These are phyloP conservation scores for Aphelocoma californica DNA, from an alignment of 2,797 vertebrate genomes.

Conservation along the genomic window DNA sequence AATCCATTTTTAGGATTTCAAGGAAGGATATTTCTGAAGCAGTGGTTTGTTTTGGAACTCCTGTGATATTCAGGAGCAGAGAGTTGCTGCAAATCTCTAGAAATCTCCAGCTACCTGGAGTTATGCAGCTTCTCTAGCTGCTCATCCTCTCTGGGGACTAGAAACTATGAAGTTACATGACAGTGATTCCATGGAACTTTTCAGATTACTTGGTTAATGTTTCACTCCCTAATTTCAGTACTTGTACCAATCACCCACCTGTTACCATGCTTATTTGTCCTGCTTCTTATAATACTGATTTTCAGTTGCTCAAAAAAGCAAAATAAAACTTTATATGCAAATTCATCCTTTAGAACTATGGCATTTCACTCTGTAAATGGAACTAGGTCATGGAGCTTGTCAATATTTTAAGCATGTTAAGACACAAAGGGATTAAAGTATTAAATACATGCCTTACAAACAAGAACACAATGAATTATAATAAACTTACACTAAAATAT, in stretches of 20 bases:
- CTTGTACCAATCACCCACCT: background rate
- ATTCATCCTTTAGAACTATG: background rate
- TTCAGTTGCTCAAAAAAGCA: background rate
- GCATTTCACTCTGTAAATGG: background rate
- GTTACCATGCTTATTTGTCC: background rate
- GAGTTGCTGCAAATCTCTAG: background rate
- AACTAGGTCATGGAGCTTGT: slow-evolving; percentile 27
- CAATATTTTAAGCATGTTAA: slow-evolving; percentile 47
- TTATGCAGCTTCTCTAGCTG: background rate
- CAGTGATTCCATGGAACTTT: background rate
- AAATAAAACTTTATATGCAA: background rate
- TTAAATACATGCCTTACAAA: slow-evolving; percentile 11
- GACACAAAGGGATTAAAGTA: background rate
- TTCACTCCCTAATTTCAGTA: background rate
- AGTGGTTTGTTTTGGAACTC: background rate
- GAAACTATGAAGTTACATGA: background rate
- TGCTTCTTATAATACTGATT: background rate
- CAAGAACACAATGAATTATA: background rate
- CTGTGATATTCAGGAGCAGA: background rate
- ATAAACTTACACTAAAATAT: background rate
- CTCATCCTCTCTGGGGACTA: background rate
- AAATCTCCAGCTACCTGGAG: background rate
- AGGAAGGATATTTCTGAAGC: background rate
- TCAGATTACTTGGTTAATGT: background rate
- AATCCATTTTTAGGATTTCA: background rate